Percentiles rank a stretch among this genome's conserved stretches.
phyloP scores from a whole-genome alignment of 2,113 vertebrate species.

The Etheostoma cragini region DNA sequence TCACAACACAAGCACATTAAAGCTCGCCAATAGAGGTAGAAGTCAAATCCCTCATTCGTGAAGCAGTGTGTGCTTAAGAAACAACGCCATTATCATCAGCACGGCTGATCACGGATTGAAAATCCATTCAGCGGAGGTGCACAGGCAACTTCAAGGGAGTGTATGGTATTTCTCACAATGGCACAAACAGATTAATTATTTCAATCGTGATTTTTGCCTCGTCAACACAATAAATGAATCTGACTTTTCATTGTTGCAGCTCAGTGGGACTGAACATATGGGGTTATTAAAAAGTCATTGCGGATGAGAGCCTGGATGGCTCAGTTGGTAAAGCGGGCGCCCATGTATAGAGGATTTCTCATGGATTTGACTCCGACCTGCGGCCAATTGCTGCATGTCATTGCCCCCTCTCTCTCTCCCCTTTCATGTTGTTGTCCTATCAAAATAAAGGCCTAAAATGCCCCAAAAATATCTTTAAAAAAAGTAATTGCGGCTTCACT shows the following conservation, averaged over 20 bases:
- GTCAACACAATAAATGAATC: constrained; percentile 75
- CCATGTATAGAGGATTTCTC: no score
- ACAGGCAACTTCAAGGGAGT: constrained; percentile 29
- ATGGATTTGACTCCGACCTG: no score
- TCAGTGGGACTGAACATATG: constrained; percentile 69
- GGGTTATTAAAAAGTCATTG: constrained; percentile 80
- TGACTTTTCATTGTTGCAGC: constrained; percentile 65
- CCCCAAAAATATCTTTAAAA: not conserved
- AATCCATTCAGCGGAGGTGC: constrained; percentile 48
- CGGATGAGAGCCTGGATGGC: not conserved
- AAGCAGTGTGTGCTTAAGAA: constrained; percentile 74
- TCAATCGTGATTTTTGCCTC: constrained; percentile 57
- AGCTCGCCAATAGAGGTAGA: constrained; percentile 43
- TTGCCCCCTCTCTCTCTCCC: no score
- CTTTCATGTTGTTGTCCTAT: no score
- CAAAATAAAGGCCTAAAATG: no score
- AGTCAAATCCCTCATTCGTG: constrained; percentile 72
- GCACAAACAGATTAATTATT: constrained; percentile 73
- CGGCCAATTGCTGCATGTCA: no score
- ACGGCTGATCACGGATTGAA: constrained; percentile 39
- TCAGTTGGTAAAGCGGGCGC: no score
- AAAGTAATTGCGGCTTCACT: constrained; percentile 72
- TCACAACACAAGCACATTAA: constrained; percentile 62
- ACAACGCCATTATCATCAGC: constrained; percentile 62
- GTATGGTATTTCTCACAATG: constrained; percentile 33